Base-by-base conservation (phyloP, 2,797 vertebrate species). In the Parambassis ranga region DNA sequence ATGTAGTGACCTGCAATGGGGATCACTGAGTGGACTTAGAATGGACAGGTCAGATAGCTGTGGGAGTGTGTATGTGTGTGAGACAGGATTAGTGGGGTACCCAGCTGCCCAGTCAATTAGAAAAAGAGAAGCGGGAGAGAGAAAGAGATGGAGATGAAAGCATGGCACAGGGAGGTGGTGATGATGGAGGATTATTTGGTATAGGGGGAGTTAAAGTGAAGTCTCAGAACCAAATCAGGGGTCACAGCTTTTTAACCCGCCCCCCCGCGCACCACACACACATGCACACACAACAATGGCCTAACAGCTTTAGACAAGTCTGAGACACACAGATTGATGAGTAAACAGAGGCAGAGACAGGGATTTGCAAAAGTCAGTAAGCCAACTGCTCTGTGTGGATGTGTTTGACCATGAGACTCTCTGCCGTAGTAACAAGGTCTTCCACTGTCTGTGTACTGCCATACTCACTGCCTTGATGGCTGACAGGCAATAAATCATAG, bases 1-100 rank as follows among this genome's bases (percentile, higher is more conserved):
- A 89, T 83, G 83, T 85, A 28, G 67, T 87, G 86, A 89, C 82
- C 88, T 55, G 63, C 38, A 30, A n/a, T 13, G 4, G 59, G 56
- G 67, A 70, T 83, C 66, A 65, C 37, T 39, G 64, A 68, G 56
- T 68, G 72, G 56, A 73, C 61, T 76, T 36, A 56, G 72, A 70
- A 37, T 61, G 75, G 82, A 84, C 71, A 42, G 83, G 77, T 84
- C 85, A 85, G 74, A 84, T 72, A 67, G 71, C 49, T 27, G 42
- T 66, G 47, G 28, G 75, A 57, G 70, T 56, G 68, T 60, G 65
- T 22, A 31, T 28, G 39, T 28, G 14, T 48, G 50, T 16, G 43
- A 31, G 7, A 26, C 64, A 38, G 77, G 81, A 82, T 85, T 84
- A 86, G 52, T 65, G 33, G 61, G 68, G 36, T 56, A 71, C 53